phyloP scores from a whole-genome alignment of 2,888 invertebrate species.

The Caenorhabditis drosophilae region DNA sequence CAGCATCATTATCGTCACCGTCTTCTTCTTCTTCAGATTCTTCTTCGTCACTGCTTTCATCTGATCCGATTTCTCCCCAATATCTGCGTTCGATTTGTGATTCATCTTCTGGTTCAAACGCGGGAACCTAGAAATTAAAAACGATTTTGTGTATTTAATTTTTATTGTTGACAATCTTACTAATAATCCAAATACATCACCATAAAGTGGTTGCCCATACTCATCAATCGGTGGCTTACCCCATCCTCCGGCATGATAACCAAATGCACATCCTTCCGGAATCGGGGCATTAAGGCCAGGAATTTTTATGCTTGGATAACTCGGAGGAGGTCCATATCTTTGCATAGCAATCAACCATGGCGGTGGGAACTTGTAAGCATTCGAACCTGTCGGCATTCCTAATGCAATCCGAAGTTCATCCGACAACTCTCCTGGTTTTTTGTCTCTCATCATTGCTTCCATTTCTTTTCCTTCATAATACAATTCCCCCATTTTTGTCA shows the following conservation, averaged over 20 bases:
- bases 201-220: slow-evolving; percentile 93
- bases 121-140: slow-evolving; percentile 22
- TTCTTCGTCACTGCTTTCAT: slow-evolving; percentile 74
- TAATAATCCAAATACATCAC: slow-evolving; percentile 92
- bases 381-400: slow-evolving; percentile 96
- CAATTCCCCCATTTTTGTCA: slow-evolving; percentile 97
- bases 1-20: slow-evolving; percentile 34
- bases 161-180: slow-evolving; percentile 27
- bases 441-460: slow-evolving; percentile 94
- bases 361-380: slow-evolving; percentile 77
- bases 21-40: slow-evolving; percentile 60
- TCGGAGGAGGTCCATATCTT: slow-evolving; percentile 97
- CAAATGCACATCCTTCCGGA: slow-evolving; percentile 91
- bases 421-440: slow-evolving; percentile 95
- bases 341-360: slow-evolving; percentile 97
- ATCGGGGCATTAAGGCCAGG: slow-evolving; percentile 93
- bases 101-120: slow-evolving; percentile 75
- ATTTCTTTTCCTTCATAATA: slow-evolving; percentile 91
- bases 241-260: slow-evolving; percentile 99
- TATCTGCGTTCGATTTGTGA: slow-evolving; percentile 89
- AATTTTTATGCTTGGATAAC: slow-evolving; percentile 96
- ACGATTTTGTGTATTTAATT: neutral
- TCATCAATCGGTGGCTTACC: slow-evolving; percentile 99
- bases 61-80: slow-evolving; percentile 96
- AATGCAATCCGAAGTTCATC: slow-evolving; percentile 93